Conservation (phyloP, 2,888 invertebrate genomes). For the Limnephilus auricula region DNA sequence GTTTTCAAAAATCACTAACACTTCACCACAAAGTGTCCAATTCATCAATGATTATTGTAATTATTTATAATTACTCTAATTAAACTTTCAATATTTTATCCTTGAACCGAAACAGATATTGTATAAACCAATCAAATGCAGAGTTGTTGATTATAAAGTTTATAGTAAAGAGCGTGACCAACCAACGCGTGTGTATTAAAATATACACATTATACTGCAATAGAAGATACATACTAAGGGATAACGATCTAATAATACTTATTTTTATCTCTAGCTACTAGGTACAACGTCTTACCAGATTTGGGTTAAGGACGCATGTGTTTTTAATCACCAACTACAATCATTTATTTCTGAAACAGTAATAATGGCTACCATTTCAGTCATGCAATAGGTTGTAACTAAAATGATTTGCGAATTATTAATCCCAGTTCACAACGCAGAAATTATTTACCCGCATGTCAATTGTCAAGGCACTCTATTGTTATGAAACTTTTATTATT, state of each 20-base stretch:
- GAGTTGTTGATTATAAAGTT: background rate
- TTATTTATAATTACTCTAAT: too few species aligned
- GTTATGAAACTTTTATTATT: background rate
- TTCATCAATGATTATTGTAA: too few species aligned
- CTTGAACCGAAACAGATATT: background rate
- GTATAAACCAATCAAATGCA: background rate
- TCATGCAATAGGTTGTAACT: background rate
- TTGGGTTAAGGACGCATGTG: background rate
- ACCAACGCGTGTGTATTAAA: background rate
- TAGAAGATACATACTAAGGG: background rate
- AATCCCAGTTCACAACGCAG: background rate
- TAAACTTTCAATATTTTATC: background rate
- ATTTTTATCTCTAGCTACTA: background rate
- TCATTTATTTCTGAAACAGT: background rate
- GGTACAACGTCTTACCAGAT: background rate
- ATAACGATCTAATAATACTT: background rate
- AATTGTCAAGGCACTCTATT: background rate
- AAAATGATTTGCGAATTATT: background rate
- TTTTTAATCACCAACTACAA: background rate
- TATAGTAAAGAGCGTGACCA: background rate
- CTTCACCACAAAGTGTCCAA: too few species aligned
- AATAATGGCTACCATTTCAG: background rate
- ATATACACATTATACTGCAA: background rate
- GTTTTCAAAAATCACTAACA: too few species aligned
- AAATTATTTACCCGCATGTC: background rate